These are phyloP conservation scores for Cryptoblepharus egeriae DNA, from an alignment of 2,797 vertebrate species.

Conservation along the genomic window DNA sequence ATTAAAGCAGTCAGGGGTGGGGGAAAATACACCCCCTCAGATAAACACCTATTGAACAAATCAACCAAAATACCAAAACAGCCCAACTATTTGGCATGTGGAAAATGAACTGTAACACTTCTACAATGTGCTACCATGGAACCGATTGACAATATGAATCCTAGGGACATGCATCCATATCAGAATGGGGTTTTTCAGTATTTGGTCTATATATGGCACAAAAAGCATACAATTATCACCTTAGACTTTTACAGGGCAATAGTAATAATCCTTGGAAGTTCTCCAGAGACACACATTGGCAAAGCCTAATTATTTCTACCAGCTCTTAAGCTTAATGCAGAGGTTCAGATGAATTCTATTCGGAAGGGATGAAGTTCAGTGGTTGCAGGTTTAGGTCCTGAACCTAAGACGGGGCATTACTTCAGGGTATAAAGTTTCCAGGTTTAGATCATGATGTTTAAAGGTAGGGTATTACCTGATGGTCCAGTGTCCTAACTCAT, in stretches of 20 bases:
- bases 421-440: no score
- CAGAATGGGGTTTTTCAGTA: not conserved
- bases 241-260: not conserved
- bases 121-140: not conserved
- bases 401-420: no score
- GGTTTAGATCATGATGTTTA: no score
- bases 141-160: not conserved
- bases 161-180: not conserved
- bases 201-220: no score
- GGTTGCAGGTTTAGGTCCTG: no score
- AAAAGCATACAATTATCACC: no score
- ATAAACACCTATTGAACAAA: slow-evolving; percentile 6
- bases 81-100: not conserved
- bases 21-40: no score
- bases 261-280: not conserved
- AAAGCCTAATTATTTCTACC: no score
- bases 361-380: no score
- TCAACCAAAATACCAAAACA: not conserved
- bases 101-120: not conserved
- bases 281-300: not conserved
- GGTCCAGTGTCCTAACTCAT: no score
- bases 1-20: not conserved
- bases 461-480: no score
- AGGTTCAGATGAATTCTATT: no score
- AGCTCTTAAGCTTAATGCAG: not conserved